Evolutionary conservation across 2,797 vertebrate genomes (phyloP).

Genomic region (Crocodylus rhombifer): DNA sequence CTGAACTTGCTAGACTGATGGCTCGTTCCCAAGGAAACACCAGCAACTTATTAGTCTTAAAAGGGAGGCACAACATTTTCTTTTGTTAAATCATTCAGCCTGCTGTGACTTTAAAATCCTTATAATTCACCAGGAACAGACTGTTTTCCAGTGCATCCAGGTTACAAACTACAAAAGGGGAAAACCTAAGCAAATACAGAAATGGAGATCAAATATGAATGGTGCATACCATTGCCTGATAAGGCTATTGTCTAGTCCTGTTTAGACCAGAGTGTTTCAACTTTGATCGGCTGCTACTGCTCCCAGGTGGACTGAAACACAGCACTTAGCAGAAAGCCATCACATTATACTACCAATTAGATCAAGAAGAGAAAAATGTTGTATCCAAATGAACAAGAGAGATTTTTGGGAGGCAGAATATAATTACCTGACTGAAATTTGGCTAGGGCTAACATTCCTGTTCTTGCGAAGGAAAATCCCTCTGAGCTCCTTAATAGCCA

Average conservation of each 20-base stretch:
- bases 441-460: not conserved
- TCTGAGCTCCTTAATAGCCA: not conserved
- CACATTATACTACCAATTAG: not conserved
- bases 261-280: not conserved
- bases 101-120: conserved; percentile 61
- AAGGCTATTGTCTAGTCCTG: not conserved
- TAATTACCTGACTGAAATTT: not conserved
- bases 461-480: not conserved
- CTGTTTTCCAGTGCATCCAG: not conserved
- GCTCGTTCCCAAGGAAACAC: conserved; percentile 73
- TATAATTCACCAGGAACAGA: conserved; percentile 29
- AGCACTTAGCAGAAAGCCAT: not conserved
- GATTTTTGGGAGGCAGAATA: not conserved
- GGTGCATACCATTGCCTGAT: too few species aligned
- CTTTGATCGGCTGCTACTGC: not conserved
- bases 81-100: conserved; percentile 48
- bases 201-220: too few species aligned
- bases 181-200: not conserved
- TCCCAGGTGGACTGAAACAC: not conserved
- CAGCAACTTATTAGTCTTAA: conserved; percentile 64
- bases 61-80: conserved; percentile 52
- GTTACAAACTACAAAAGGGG: not conserved
- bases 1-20: not conserved
- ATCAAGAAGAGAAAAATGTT: not conserved
- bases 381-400: not conserved